Base-by-base conservation (phyloP, 2,888 invertebrate genomes). In the Druceiella hillmani region DNA sequence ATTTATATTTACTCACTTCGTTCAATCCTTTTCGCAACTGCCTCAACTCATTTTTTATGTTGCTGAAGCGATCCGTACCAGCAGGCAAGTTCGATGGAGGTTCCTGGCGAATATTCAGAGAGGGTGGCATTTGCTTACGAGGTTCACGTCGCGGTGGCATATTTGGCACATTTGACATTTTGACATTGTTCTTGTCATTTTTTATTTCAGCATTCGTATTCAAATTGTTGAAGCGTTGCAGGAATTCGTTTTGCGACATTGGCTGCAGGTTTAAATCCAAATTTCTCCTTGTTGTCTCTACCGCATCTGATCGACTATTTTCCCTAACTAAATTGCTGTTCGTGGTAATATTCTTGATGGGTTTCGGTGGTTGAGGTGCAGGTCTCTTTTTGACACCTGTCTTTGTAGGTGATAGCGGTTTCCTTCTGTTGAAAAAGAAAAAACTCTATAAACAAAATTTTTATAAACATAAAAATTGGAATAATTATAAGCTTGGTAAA, bases 11-110 rank as follows among this genome's bases (percentile, higher is more conserved):
- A 9, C 12, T 17, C 17, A 62, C 70, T 64, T 69, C 66, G 45
- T 68, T 69, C 24, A 71, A 50, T 1, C 63, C 70, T 6, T 67
- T 51, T 20, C 70, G 46, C 4, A 71, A 50, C 40, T 64, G 65
- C 41, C 57, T 50, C 17, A 71, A 50, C 10, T 66, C 65, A 9
- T 62, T 57, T 52, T 66, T 69, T 48, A 71, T 71, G 52, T 65
- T 62, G 33, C 54, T 59, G 49, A 69, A 66, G 12, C 70, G 51
- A 47, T 68, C 67, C 1, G 27, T 43, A 3, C 22, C 24, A 26
- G 38, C 34, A 14, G 27, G 4, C 20, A 3, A 47, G 41, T 7
- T 37, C 42, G 6, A 44, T 38, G 25, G 11, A 4, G 45, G 47
- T 2, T 52, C 52, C 13, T 36, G 47, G 24, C 47, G 43, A 44